Base-by-base conservation (phyloP, 2,797 vertebrate species). In the Xyrichtys novacula region DNA sequence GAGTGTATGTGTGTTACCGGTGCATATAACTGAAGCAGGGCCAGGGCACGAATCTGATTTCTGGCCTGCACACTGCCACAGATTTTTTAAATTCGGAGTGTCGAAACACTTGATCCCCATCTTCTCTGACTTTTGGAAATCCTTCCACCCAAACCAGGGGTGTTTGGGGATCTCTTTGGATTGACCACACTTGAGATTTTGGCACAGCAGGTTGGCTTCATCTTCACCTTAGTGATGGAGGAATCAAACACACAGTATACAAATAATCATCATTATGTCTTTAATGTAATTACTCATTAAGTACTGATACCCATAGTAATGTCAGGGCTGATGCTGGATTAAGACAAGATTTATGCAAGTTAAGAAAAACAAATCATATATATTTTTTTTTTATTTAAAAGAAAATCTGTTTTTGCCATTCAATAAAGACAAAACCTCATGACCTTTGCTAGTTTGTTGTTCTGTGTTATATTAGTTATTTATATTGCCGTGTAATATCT, bases 51-150 rank as follows among this genome's bases (percentile, higher is more conserved):
- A 0, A 0, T 0, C 0, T 0, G 0, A 0, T 2, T 7, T 0
- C 11, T 2, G 0, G 0, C 12, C 4, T 0, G 22, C 64, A 67
- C 93, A 93, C 14, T 93, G 88, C 93, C 93, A 93, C 16, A 83
- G 65, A 23, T 79, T 6, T 0, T 12, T 0, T 4, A 63, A 8
- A 0, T 12, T 0, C 0, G 1, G 0, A 3, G 19, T 12, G 44
- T 0, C 32, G 0, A 9, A 0, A 59, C 92, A 93, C 0, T 23
- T 2, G n/a, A 87, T 4, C 2, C 0, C 22, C 5, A 23, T 76
- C 23, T 4, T 46, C 0, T 1, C 0, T 2, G 11, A 5, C 0
- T 0, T 0, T 0, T 0, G 0, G 1, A 58, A 61, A 1, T 0
- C 0, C 0, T 40, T 1, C 17, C 2, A 6, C 0, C 0, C 3